phyloP scores from a whole-genome alignment of 92 coral and sea anemone genomes.

The Zoanthus sansibaricus region DNA sequence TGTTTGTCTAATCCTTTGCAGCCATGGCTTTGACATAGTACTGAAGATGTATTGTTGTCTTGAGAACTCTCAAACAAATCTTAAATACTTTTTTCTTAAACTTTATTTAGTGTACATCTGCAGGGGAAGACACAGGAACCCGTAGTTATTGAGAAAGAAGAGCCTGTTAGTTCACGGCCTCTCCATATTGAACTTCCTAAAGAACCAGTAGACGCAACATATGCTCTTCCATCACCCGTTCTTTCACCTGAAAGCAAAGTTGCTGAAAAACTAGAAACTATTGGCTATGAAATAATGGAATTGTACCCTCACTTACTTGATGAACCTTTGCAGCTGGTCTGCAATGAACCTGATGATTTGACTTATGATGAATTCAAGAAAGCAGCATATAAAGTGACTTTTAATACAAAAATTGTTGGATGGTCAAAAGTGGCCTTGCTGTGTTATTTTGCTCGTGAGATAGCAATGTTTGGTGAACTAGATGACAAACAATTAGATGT shows the following conservation, averaged over 20 bases:
- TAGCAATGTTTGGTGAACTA: slow-evolving; percentile 83
- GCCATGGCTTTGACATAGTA: too few species aligned
- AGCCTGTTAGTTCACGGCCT: slow-evolving; percentile 40
- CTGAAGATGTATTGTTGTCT: too few species aligned
- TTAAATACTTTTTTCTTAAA: background rate
- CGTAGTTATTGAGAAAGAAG: slow-evolving; percentile 15
- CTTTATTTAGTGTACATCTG: background rate
- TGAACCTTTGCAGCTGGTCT: slow-evolving; percentile 76
- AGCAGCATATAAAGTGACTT: slow-evolving; percentile 86
- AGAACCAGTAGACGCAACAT: slow-evolving; percentile 16
- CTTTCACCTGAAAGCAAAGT: slow-evolving; percentile 97
- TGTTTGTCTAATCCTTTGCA: too few species aligned
- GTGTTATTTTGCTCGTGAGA: slow-evolving; percentile 95
- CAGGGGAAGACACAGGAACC: background rate
- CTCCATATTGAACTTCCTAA: slow-evolving; percentile 62
- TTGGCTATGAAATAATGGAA: slow-evolving; percentile 88
- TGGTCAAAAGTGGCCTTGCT: slow-evolving; percentile 97
- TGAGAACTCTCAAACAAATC: background rate
- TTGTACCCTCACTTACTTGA: slow-evolving; percentile 81
- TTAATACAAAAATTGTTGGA: slow-evolving; percentile 84
- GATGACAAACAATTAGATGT: slow-evolving; percentile 81
- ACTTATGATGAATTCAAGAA: slow-evolving; percentile 86
- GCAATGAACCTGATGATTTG: slow-evolving; percentile 64
- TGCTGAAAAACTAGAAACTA: slow-evolving; percentile 88
- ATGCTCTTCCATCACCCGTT: slow-evolving; percentile 83